Percentiles rank a stretch among this genome's conserved stretches.
Evolutionary conservation across 2,113 vertebrate genomes (phyloP).

Genomic region (Junco hyemalis): DNA sequence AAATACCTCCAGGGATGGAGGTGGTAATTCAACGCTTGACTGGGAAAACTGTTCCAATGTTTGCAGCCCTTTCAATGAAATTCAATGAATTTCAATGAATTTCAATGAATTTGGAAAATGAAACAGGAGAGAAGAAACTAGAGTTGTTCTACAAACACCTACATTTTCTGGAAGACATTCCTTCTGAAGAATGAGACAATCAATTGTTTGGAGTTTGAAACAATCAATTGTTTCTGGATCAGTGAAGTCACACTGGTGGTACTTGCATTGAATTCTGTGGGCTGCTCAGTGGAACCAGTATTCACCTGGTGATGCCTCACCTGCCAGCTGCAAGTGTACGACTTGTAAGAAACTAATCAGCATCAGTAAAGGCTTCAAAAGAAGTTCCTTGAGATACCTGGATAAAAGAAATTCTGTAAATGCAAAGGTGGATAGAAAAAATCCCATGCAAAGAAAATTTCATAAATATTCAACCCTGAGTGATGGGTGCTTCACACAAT

Average conservation of each 20-base stretch:
- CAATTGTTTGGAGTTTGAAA: background rate
- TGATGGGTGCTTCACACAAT: background rate
- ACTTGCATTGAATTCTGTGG: background rate
- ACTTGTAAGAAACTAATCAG: background rate
- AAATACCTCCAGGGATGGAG: background rate
- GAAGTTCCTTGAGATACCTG: background rate
- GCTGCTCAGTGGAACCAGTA: background rate
- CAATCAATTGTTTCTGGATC: background rate
- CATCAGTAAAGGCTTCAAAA: background rate
- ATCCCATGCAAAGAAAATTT: background rate
- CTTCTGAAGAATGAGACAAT: background rate
- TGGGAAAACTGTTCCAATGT: background rate
- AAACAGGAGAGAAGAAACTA: background rate
- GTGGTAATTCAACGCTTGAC: background rate
- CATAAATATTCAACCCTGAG: background rate
- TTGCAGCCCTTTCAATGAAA: background rate
- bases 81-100: too few species aligned
- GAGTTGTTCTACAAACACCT: background rate
- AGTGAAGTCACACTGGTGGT: background rate
- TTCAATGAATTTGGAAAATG: too few species aligned
- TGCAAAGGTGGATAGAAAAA: background rate
- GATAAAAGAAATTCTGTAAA: background rate
- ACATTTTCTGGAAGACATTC: background rate
- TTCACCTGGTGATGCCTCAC: background rate
- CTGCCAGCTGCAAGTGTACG: background rate